Conservation (phyloP, 2,888 invertebrate species). For the Caenorhabditis plicata region DNA sequence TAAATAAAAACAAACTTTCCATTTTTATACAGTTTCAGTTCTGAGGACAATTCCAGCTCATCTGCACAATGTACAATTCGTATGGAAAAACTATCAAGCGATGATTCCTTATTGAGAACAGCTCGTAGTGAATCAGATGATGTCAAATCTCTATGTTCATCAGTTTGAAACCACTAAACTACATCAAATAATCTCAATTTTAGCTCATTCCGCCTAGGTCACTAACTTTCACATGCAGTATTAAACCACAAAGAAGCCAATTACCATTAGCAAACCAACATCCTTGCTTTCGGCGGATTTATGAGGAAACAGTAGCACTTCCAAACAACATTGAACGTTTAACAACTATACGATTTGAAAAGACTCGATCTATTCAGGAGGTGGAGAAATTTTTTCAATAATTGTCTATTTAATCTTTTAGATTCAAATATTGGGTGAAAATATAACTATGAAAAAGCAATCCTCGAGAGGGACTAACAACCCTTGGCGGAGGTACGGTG, state of each 20-base stretch:
- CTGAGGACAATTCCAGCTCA: constrained; percentile 8
- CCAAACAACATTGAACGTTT: constrained; percentile 2
- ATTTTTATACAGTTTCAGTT: constrained; percentile 8
- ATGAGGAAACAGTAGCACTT: constrained; percentile 8
- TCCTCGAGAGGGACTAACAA: constrained; percentile 20
- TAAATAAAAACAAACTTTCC: not conserved
- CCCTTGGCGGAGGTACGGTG: constrained; percentile 30
- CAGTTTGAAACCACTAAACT: no score
- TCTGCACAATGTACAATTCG: constrained; percentile 13
- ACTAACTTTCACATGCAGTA: no score
- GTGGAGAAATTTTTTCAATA: no score
- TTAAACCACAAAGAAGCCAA: no score
- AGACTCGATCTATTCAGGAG: constrained; percentile 11
- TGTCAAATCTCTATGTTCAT: constrained; percentile 25
- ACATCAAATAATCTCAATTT: no score
- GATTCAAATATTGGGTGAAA: constrained; percentile 19
- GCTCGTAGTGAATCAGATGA: constrained; percentile 19
- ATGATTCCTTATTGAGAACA: no score
- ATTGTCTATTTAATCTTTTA: no score
- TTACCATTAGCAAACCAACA: not conserved
- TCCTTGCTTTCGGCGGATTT: constrained; percentile 8
- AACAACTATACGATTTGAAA: constrained; percentile 10
- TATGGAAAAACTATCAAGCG: no score
- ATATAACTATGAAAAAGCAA: constrained; percentile 22
- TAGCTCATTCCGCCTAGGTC: no score